These are phyloP conservation scores for Cryptotis parvus DNA, from an alignment of 2,113 vertebrate genomes.

Conservation along the genomic window DNA sequence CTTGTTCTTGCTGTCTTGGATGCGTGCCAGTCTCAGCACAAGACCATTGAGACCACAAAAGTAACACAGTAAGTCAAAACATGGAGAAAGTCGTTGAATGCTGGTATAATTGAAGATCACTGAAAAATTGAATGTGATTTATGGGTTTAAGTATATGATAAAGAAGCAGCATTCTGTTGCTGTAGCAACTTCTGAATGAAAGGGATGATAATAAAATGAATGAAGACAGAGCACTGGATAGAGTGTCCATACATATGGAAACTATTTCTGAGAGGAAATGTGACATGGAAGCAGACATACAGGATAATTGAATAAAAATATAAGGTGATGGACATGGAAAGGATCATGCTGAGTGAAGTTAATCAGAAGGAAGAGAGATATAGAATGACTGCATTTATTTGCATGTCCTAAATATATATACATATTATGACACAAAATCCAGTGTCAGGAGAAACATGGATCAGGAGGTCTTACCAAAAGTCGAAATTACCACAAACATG, in stretches of 20 bases:
- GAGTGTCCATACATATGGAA: constrained; percentile 69
- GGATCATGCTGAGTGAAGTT: no score
- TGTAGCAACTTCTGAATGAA: constrained; percentile 51
- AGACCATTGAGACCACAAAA: constrained; percentile 19
- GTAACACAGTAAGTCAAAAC: constrained; percentile 31
- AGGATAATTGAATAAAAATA: background rate
- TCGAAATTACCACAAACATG: no score
- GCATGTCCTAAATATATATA: no score
- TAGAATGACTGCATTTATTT: no score
- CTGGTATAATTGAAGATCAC: constrained; percentile 49
- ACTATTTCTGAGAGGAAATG: constrained; percentile 51
- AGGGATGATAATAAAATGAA: constrained; percentile 61
- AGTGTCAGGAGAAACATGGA: no score
- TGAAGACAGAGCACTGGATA: constrained; percentile 35
- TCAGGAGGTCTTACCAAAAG: no score
- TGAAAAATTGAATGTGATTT: constrained; percentile 43
- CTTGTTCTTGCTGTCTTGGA: no score
- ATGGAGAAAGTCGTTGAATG: constrained; percentile 13
- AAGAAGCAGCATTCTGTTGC: constrained; percentile 73
- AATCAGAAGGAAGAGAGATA: no score
- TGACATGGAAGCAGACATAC: constrained; percentile 58
- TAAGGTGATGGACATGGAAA: no score
- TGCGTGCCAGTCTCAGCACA: no score
- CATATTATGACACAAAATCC: no score
- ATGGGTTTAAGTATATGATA: constrained; percentile 37